Evolutionary conservation across 2,888 invertebrate genomes (phyloP).

Genomic region (Diaperis boleti): DNA sequence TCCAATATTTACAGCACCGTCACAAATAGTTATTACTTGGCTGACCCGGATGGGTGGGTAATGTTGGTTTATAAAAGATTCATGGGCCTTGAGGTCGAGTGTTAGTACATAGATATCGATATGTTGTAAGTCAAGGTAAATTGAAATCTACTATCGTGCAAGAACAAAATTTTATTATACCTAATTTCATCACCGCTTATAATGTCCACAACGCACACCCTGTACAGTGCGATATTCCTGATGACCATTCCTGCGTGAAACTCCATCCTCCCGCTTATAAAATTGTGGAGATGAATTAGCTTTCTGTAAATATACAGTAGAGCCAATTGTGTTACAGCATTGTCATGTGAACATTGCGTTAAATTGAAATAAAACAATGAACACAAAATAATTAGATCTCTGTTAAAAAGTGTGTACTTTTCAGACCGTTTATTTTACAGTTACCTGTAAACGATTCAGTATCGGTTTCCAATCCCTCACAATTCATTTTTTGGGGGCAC

Average conservation of each 20-base stretch:
- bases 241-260: neutral
- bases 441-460: neutral
- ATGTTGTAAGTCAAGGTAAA: too few species aligned
- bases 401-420: neutral
- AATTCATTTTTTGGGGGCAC: too few species aligned
- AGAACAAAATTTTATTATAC: too few species aligned
- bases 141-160: too few species aligned
- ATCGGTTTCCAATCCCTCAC: too few species aligned
- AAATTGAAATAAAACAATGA: neutral
- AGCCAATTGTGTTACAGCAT: neutral
- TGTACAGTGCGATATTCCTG: too few species aligned
- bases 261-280: neutral
- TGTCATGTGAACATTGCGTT: neutral
- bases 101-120: too few species aligned
- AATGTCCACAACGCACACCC: too few species aligned
- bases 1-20: slow-evolving; percentile 26
- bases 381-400: neutral
- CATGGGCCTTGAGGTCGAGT: slow-evolving; percentile 40
- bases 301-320: neutral
- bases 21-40: slow-evolving; percentile 22
- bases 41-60: slow-evolving; percentile 21
- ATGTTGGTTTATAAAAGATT: slow-evolving; percentile 36
- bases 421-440: slow-evolving; percentile 4
- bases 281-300: neutral
- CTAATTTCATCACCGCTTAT: too few species aligned